Percentiles rank a stretch among this genome's conserved stretches.
Conservation (phyloP, 2,888 invertebrate species). For the Micropterix aruncella region DNA sequence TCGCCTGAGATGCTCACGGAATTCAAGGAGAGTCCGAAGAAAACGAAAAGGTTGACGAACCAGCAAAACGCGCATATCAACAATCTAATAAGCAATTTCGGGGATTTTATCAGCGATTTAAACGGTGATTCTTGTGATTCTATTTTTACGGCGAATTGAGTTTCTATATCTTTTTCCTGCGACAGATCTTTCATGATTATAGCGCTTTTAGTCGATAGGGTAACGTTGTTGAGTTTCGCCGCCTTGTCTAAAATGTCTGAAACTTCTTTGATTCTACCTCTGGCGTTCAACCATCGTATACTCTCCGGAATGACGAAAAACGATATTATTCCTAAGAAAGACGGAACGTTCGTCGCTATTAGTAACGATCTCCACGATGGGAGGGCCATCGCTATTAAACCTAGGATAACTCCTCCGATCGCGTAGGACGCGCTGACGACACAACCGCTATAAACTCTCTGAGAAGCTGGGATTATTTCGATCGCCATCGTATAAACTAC, state of each 20-base stretch:
- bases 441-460: not conserved
- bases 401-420: not conserved
- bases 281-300: not conserved
- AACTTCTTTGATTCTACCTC: not conserved
- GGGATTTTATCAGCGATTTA: not conserved
- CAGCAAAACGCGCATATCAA: constrained; percentile 46
- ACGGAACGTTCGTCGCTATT: not conserved
- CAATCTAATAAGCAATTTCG: constrained; percentile 23
- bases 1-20: constrained; percentile 45
- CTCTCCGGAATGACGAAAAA: not conserved
- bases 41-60: constrained; percentile 51
- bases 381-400: not conserved
- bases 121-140: not conserved
- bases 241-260: not conserved
- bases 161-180: not conserved
- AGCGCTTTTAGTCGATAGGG: not conserved
- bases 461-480: not conserved
- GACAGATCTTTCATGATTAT: not conserved
- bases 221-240: not conserved
- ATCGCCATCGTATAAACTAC: not conserved
- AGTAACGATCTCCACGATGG: not conserved
- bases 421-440: not conserved
- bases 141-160: not conserved
- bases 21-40: constrained; percentile 51
- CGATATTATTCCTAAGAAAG: not conserved